phyloP scores from a whole-genome alignment of 2,113 vertebrate species.

The Prunella fulvescens region DNA sequence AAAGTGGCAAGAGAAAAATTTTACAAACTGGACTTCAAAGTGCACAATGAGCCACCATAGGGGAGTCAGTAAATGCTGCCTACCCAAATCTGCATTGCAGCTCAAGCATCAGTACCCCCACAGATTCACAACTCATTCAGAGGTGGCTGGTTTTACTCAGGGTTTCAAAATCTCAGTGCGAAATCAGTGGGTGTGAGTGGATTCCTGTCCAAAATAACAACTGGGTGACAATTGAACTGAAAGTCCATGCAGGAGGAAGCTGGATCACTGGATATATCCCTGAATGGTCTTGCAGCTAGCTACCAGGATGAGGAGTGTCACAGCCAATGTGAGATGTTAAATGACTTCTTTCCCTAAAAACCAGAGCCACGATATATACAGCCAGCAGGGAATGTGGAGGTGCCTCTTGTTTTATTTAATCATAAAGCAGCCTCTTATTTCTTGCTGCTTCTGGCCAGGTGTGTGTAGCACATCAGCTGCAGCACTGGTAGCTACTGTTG shows the following conservation, averaged over 20 bases:
- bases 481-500: background rate
- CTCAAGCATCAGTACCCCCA: background rate
- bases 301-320: background rate
- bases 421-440: background rate
- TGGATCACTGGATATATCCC: background rate
- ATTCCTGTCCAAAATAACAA: background rate
- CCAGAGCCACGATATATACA: background rate
- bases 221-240: background rate
- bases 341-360: background rate
- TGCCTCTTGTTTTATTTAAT: background rate
- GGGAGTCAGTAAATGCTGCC: background rate
- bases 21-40: background rate
- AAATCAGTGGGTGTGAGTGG: background rate
- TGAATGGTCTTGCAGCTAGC: background rate
- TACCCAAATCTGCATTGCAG: background rate
- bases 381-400: background rate
- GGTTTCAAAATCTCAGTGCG: background rate
- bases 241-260: background rate
- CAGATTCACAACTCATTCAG: background rate
- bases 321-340: background rate
- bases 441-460: background rate
- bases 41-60: fast-evolving
- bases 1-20: background rate
- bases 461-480: background rate
- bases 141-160: background rate